Conservation (phyloP, 2,888 invertebrate species). For the Drosophila helvetica region DNA sequence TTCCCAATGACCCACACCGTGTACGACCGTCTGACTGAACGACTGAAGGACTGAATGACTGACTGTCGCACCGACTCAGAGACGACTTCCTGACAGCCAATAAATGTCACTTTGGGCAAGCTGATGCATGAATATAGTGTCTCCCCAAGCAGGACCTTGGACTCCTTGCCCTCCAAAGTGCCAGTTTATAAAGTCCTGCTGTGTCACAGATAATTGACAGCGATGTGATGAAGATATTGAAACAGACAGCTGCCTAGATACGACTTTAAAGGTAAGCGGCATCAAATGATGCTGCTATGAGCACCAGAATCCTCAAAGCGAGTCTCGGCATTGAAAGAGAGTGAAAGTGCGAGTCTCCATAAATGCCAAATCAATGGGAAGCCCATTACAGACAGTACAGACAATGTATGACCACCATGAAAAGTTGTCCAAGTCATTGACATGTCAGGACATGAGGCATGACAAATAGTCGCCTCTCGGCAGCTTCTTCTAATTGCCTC, state of each 20-base stretch:
- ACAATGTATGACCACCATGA: slow-evolving; percentile 19
- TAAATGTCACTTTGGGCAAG: slow-evolving; percentile 70
- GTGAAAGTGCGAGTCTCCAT: not conserved
- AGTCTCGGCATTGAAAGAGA: too few relatives aligned
- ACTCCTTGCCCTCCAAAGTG: slow-evolving; percentile 58
- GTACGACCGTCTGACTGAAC: slow-evolving; percentile 8
- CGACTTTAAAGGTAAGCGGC: slow-evolving; percentile 31
- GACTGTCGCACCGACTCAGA: slow-evolving; percentile 23
- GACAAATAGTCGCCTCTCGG: slow-evolving; percentile 21
- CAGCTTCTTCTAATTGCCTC: slow-evolving; percentile 26
- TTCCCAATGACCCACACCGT: slow-evolving; percentile 30
- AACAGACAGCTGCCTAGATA: slow-evolving; percentile 49
- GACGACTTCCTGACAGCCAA: slow-evolving; percentile 61
- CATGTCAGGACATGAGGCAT: slow-evolving; percentile 28
- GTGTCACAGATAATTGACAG: slow-evolving; percentile 73
- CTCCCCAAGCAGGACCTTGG: slow-evolving; percentile 29
- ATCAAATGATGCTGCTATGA: too few relatives aligned
- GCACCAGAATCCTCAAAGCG: too few relatives aligned
- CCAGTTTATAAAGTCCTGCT: slow-evolving; percentile 70
- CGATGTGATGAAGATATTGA: slow-evolving; percentile 64
- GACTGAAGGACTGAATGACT: slow-evolving; percentile 28
- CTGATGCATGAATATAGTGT: slow-evolving; percentile 63
- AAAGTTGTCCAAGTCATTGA: slow-evolving; percentile 28
- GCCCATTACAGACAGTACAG: not conserved
- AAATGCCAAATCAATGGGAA: not conserved